Evolutionary conservation across 2,888 invertebrate genomes (phyloP).

Genomic region (Cephus sareptanus): DNA sequence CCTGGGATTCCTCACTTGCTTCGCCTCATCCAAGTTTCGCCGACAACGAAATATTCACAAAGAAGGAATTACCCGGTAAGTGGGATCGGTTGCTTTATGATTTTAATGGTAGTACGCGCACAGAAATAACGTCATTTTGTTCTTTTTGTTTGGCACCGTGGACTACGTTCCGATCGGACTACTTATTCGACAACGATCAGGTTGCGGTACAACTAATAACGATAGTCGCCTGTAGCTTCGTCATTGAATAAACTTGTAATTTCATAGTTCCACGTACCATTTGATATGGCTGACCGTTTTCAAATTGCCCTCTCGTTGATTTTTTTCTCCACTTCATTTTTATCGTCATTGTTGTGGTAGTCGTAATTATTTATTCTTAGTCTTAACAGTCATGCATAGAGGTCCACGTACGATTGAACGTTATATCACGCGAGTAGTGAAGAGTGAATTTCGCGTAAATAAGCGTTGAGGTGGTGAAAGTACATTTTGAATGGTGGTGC

Average conservation of each 20-base stretch:
- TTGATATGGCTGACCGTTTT: background rate
- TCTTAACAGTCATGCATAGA: background rate
- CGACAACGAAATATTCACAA: conserved; percentile 87
- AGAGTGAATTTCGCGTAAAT: background rate
- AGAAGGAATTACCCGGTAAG: conserved; percentile 80
- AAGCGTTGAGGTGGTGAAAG: background rate
- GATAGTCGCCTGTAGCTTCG: conserved; percentile 22
- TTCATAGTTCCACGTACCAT: conserved; percentile 31
- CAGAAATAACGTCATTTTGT: conserved; percentile 27
- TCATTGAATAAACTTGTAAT: conserved; percentile 36
- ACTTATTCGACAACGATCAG: conserved; percentile 40
- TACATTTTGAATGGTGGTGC: background rate
- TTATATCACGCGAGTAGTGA: background rate
- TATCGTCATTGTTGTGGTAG: background rate
- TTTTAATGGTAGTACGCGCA: conserved; percentile 18
- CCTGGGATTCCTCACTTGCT: conserved; percentile 72
- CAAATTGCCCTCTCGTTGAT: background rate
- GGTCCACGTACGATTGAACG: background rate
- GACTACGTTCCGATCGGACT: conserved; percentile 43
- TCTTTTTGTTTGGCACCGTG: conserved; percentile 43
- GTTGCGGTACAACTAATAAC: conserved; percentile 54
- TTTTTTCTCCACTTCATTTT: background rate
- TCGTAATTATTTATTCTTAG: background rate
- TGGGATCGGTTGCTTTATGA: conserved; percentile 14
- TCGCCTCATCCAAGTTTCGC: conserved; percentile 79